phyloP scores from a whole-genome alignment of 2,888 invertebrate species.

The Ferrisia virgata region DNA sequence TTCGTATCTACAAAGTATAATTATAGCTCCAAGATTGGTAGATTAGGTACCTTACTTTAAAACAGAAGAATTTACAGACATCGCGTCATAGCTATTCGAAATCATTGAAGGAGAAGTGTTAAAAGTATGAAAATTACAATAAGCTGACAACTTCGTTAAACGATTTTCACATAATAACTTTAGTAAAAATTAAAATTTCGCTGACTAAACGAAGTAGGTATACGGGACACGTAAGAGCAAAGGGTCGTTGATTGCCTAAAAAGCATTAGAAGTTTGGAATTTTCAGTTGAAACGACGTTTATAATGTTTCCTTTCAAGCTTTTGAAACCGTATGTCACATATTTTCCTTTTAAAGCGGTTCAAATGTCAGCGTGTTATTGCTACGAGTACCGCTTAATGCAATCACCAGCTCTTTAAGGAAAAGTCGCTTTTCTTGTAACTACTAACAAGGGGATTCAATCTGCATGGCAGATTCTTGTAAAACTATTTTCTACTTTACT shows the following conservation, averaged over 20 bases:
- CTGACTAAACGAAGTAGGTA: slow-evolving; percentile 11
- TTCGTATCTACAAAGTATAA: too few species aligned
- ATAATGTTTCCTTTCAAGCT: slow-evolving; percentile 20
- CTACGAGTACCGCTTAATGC: slow-evolving; percentile 31
- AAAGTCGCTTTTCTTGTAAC: slow-evolving; percentile 32
- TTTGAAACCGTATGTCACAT: slow-evolving; percentile 33
- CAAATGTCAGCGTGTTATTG: slow-evolving; percentile 27
- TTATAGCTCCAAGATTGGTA: too few species aligned
- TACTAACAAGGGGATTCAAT: slow-evolving; percentile 31
- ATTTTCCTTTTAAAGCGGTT: slow-evolving; percentile 25
- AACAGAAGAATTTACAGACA: too few species aligned
- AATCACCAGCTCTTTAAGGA: slow-evolving; percentile 33
- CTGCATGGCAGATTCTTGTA: slow-evolving; percentile 29
- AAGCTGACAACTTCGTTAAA: background rate
- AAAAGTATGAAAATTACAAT: background rate
- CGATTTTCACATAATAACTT: background rate
- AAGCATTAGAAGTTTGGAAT: slow-evolving; percentile 22
- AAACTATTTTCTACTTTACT: slow-evolving; percentile 28
- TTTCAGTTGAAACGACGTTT: slow-evolving; percentile 19
- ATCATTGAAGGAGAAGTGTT: background rate
- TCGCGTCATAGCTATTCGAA: too few species aligned
- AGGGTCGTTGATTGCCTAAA: slow-evolving; percentile 8
- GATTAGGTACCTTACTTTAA: too few species aligned
- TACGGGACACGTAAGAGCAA: too few species aligned
- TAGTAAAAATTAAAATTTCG: slow-evolving; percentile 17